Base-by-base conservation (phyloP, 2,113 vertebrate genomes). In the Rostratula benghalensis region DNA sequence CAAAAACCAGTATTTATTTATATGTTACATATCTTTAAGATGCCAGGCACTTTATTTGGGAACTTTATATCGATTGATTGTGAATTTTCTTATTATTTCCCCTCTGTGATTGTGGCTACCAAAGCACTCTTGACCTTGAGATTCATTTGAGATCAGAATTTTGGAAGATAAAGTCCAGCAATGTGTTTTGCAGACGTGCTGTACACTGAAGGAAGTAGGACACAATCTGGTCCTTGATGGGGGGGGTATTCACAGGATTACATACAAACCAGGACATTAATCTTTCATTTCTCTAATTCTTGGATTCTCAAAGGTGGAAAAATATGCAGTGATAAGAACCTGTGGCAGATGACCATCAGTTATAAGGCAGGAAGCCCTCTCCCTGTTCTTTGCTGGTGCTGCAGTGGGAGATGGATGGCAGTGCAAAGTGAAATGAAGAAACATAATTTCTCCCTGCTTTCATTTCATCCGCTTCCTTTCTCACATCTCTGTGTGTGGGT, bases 401-500 rank as follows among this genome's bases (percentile, higher is more conserved):
- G 77, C 4, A 22, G 2, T 1, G 11, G 56, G 84, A 85, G 56
- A 73, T 63, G 43, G 83, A n/a, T 54, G 84, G 53, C 74, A 83
- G 61, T 35, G 64, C 68, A 59, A 79, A 95, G 75, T 0, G 33
- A 86, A 78, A 48, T 22, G 63, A 22, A 82, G 89, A 90, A 86
- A 43, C 64, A 39, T 37, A 30, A 87, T 85, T 95, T 77, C 91
- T 95, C 85, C 15, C 45, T 63, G 82, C 90, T 95, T 92, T 60
- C 70, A 71, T 88, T 78, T 86, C 75, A 74, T 78, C 89, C 48
- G 56, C 70, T 91, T 63, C 80, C 93, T 93, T 95, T 96, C 95
- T 97, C 95, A 94, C 94, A 94, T 96, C 93, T 96, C 87, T 2
- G 64, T 95, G 96, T 97, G 97, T 95, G 95, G 95, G 96, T 95